Evolutionary conservation across 2,797 vertebrate species (phyloP).

Genomic region (Cossypha caffra): DNA sequence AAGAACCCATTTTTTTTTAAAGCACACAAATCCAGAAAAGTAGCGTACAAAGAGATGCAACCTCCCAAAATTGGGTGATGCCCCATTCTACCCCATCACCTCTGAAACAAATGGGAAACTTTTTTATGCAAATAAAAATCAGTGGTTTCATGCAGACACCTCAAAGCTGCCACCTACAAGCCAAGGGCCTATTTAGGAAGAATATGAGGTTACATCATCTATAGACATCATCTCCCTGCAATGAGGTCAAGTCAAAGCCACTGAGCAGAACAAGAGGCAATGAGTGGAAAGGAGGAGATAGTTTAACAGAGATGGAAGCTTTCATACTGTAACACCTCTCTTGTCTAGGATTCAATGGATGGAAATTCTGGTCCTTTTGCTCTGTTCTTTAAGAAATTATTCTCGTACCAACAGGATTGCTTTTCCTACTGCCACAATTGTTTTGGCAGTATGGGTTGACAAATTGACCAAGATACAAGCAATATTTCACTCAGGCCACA

Average conservation of each 20-base stretch:
- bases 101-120: background rate
- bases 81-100: background rate
- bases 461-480: background rate
- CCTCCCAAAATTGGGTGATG: background rate
- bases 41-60: fast-evolving
- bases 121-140: background rate
- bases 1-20: background rate
- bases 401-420: background rate
- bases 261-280: background rate
- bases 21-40: background rate
- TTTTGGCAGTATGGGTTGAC: background rate
- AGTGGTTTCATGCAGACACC: background rate
- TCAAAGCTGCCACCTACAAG: background rate
- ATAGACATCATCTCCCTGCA: background rate
- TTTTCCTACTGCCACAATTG: background rate
- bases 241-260: background rate
- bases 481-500: background rate
- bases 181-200: background rate
- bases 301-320: background rate
- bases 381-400: background rate
- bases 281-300: background rate
- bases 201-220: background rate
- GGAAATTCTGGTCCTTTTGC: background rate
- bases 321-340: background rate
- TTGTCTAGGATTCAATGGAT: background rate